Percentiles rank a stretch among this genome's conserved stretches.
Evolutionary conservation across 1,140 invertebrate genomes (phyloP).

Genomic region (Aphidius ervi): DNA sequence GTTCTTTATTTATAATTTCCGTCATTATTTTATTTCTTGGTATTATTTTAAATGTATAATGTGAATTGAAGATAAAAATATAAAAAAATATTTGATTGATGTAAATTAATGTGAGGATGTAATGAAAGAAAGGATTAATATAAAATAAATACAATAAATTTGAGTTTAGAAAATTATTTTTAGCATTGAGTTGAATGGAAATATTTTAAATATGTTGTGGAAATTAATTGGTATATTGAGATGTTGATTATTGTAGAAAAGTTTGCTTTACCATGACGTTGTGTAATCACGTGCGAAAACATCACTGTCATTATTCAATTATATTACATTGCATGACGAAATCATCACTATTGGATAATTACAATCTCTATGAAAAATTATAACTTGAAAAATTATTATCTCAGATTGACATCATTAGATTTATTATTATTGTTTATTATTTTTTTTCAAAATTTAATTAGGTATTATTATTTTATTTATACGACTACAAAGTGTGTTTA

Average conservation of each 20-base stretch:
- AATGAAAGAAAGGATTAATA: too few relatives aligned
- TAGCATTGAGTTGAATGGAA: not conserved
- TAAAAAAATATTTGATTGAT: too few relatives aligned
- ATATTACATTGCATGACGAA: constrained; percentile 31
- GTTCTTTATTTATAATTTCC: too few relatives aligned
- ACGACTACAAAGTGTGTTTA: too few relatives aligned
- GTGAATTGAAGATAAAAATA: too few relatives aligned
- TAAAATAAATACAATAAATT: not conserved
- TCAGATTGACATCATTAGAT: not conserved
- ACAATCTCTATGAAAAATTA: constrained; percentile 27
- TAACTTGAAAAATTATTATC: constrained; percentile 11
- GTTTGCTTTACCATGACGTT: constrained; percentile 22
- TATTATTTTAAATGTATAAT: too few relatives aligned
- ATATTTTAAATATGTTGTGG: constrained; percentile 12
- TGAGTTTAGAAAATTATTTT: not conserved
- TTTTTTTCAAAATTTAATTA: too few relatives aligned
- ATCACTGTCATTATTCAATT: constrained; percentile 35
- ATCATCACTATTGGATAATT: constrained; percentile 33
- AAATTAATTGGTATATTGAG: not conserved
- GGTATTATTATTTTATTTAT: not conserved
- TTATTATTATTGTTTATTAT: not conserved
- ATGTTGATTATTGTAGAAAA: not conserved
- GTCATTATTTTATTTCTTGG: too few relatives aligned
- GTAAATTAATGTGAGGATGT: too few relatives aligned
- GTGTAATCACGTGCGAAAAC: constrained; percentile 31